Percentiles rank a stretch among this genome's conserved stretches.
phyloP scores from a whole-genome alignment of 2,888 invertebrate species.

The Dichetophora obliterata region DNA sequence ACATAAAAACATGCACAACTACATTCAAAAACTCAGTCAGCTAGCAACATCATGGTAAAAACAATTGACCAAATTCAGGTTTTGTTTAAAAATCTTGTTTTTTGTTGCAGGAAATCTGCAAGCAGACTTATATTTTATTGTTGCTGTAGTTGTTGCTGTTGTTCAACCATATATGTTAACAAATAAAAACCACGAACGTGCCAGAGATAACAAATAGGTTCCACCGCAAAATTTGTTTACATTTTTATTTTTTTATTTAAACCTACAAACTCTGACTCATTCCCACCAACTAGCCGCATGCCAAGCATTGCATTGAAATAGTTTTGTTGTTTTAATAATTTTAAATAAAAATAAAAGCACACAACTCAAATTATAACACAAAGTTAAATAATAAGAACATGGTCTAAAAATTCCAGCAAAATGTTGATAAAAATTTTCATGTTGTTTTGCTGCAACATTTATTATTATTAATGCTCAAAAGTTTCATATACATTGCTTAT shows the following conservation, averaged over 20 bases:
- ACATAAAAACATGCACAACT: neutral
- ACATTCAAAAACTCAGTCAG: neutral
- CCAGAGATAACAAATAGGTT: conserved; percentile 13
- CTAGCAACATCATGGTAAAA: neutral
- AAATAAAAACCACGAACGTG: neutral
- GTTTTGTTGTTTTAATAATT: conserved; percentile 7
- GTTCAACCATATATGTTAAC: neutral
- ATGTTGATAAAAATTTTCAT: conserved; percentile 9
- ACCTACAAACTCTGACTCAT: neutral
- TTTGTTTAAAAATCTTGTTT: too few species aligned
- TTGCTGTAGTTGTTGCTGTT: neutral
- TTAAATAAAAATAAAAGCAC: neutral
- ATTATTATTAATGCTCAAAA: conserved; percentile 15
- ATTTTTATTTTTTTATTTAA: neutral
- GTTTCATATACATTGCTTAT: neutral
- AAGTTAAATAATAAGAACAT: conserved; percentile 7
- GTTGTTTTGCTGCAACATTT: conserved; percentile 8
- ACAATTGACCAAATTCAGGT: too few species aligned
- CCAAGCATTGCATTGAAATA: conserved; percentile 1
- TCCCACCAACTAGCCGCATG: neutral
- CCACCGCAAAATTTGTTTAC: neutral
- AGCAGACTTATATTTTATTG: too few species aligned
- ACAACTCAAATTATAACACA: neutral
- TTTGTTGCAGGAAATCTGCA: too few species aligned
- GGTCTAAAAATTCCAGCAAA: conserved; percentile 16